These are phyloP conservation scores for Pseudochirops corinnae DNA, from an alignment of 2,797 vertebrate species.

Conservation along the genomic window DNA sequence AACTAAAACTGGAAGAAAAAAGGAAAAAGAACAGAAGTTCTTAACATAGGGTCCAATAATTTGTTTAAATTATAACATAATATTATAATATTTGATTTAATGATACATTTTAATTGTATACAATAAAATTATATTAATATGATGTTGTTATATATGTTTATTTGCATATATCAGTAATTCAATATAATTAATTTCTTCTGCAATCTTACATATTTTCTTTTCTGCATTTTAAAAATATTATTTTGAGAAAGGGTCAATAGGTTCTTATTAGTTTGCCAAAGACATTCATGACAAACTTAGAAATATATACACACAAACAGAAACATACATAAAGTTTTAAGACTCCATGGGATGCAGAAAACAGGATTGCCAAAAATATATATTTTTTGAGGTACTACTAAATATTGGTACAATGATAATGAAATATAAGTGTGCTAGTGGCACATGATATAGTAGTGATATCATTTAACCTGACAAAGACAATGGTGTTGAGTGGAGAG, in stretches of 20 bases:
- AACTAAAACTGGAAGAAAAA: background rate
- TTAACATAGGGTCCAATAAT: background rate
- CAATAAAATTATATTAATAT: background rate
- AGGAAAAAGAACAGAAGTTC: background rate
- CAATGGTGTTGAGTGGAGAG: background rate
- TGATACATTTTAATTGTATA: background rate
- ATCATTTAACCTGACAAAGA: background rate
- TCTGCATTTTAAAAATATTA: background rate
- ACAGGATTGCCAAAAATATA: no score
- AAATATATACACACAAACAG: no score
- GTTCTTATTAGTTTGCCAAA: background rate
- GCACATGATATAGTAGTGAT: background rate
- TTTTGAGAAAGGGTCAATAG: background rate
- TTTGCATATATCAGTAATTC: background rate
- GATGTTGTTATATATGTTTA: background rate
- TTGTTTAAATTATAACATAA: background rate
- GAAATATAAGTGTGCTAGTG: background rate
- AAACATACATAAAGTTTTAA: background rate
- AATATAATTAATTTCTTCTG: background rate
- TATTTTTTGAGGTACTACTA: background rate
- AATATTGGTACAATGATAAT: background rate
- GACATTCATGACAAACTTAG: background rate
- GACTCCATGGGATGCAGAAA: background rate
- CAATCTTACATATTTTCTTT: background rate
- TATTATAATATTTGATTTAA: background rate